A percentile compares a stretch with the other conserved stretches of the same genome.
Evolutionary conservation across 2,888 invertebrate species (phyloP).

Genomic region (Geophilus truncorum): DNA sequence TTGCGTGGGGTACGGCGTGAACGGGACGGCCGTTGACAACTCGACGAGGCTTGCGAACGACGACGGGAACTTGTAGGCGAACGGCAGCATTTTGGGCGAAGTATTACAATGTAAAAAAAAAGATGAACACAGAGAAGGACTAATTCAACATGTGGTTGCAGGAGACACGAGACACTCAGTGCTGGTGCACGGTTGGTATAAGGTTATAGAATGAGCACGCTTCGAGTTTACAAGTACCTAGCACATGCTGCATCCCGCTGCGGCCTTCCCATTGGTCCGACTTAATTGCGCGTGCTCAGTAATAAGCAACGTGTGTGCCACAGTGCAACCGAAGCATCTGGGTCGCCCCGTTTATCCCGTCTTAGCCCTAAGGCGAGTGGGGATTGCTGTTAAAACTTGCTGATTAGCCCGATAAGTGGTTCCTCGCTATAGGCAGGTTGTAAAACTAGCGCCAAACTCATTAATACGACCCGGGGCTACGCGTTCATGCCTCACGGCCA

Average conservation of each 20-base stretch:
- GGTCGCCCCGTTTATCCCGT: not conserved
- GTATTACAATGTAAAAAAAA: not conserved
- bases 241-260: not conserved
- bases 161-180: no score
- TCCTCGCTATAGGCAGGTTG: not conserved
- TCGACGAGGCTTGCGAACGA: not conserved
- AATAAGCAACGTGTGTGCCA: not conserved
- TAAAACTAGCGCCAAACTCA: constrained; percentile 12
- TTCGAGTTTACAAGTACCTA: not conserved
- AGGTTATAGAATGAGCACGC: not conserved
- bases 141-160: not conserved
- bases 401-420: not conserved
- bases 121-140: not conserved
- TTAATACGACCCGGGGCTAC: not conserved
- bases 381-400: not conserved
- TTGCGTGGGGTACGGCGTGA: not conserved
- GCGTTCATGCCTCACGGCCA: not conserved
- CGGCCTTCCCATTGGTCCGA: not conserved
- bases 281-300: not conserved
- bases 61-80: not conserved
- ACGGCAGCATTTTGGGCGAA: not conserved
- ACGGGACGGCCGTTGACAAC: not conserved
- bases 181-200: no score
- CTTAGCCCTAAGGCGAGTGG: not conserved
- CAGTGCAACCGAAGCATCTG: not conserved